Evolutionary conservation across 2,888 invertebrate genomes (phyloP), one percentile per base, ranked within the genome.

Genomic region (Catocala sponsa): DNA sequence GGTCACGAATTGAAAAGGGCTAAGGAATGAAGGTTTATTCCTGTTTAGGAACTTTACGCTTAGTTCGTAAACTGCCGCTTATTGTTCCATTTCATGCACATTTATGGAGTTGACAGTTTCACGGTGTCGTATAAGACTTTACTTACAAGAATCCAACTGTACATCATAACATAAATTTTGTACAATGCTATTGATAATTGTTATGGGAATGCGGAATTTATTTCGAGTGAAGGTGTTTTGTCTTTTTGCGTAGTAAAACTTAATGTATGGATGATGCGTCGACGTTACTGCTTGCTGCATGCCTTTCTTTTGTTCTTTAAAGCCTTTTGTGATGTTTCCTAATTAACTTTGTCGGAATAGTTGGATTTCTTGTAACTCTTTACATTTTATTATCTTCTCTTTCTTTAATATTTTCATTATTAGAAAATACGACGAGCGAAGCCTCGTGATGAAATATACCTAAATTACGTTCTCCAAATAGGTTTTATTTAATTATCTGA

Each of bases 1-100:
- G 82, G 86, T 87, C 88, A 87, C 88, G 88, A 77, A 82, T 76
- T 77, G 78, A 83, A 82, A 82, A 78, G 83, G 83, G 76, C 79
- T 78, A 59, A 75, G 75, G 68, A 63, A 76, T 74, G 76, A 70
- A 64, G 79, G 75, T 76, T 74, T 78, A 78, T 80, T 83, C 83
- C 82, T 74, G 72, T 77, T 81, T 83, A 69, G 84, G 79, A 72
- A 58, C 70, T 73, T 77, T 72, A 70, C 76, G 78, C 71, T 83
- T 79, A 68, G 75, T 72, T 68, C 72, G 66, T 76, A 70, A 80
- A 78, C 68, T 73, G 64, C 63, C 70, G 65, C 68, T 70, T 80
- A 80, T 82, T 82, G 81, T 82, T 74, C 67, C 67, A 76, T 72
- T 78, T 77, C 74, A 72, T 67, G 59, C 54, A 63, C 81, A 59